A percentile compares a stretch with the other conserved stretches of the same genome.
Conservation (phyloP, 2,113 vertebrate genomes). For the Scomber japonicus region DNA sequence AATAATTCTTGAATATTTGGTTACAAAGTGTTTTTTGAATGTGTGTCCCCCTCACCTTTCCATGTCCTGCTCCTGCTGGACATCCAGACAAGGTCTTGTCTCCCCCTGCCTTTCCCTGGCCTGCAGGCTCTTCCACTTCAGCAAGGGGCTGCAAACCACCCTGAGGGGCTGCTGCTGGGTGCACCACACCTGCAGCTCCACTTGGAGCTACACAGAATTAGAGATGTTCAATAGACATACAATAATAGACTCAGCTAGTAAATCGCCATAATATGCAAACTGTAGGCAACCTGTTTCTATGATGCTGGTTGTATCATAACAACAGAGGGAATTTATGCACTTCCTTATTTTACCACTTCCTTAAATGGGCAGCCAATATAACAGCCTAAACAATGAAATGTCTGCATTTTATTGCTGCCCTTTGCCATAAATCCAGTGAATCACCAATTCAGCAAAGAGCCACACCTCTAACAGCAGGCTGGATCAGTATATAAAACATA, state of each 20-base stretch:
- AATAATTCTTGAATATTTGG: neutral
- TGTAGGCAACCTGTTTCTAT: neutral
- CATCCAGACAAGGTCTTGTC: neutral
- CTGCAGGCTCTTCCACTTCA: conserved; percentile 24
- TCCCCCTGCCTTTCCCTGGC: neutral
- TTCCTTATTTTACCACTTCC: conserved; percentile 25
- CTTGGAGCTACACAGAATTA: conserved; percentile 29
- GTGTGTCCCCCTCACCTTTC: conserved; percentile 37
- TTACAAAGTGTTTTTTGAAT: neutral
- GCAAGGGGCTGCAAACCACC: conserved; percentile 3
- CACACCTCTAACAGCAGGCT: conserved; percentile 13
- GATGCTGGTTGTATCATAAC: neutral
- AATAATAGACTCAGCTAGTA: neutral
- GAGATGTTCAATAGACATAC: neutral
- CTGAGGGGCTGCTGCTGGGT: neutral
- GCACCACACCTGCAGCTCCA: conserved; percentile 41
- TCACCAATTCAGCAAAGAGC: neutral
- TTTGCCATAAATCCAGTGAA: conserved; percentile 5
- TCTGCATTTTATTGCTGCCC: neutral
- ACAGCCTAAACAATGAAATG: neutral
- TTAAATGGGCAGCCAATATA: neutral
- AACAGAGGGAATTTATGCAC: neutral
- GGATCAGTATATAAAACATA: neutral
- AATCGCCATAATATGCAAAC: neutral
- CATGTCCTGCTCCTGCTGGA: neutral